Percentiles rank a stretch among this genome's conserved stretches.
Conservation (phyloP, 2,888 invertebrate species). For the Eupithecia dodoneata region DNA sequence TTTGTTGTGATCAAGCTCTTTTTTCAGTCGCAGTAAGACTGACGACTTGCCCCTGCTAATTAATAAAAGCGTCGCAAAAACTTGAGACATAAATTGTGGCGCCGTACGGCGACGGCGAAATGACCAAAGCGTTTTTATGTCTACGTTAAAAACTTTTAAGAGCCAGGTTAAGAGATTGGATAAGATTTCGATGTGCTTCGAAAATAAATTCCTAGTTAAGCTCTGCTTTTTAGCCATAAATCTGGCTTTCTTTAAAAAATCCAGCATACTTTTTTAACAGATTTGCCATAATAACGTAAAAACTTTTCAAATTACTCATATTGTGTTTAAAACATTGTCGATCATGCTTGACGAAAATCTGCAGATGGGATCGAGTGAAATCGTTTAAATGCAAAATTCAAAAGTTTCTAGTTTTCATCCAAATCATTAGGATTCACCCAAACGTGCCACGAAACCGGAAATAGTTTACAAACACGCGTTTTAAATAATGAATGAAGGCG, state of each 20-base stretch:
- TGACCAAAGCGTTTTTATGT: slow-evolving; percentile 37
- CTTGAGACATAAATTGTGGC: slow-evolving; percentile 52
- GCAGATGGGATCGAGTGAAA: not conserved
- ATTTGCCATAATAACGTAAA: not conserved
- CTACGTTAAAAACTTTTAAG: slow-evolving; percentile 27
- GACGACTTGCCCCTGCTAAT: slow-evolving; percentile 47
- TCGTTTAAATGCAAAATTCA: not conserved
- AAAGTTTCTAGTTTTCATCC: not conserved
- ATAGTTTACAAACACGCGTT: slow-evolving; percentile 21
- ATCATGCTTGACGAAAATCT: not conserved
- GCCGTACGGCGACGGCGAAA: slow-evolving; percentile 25
- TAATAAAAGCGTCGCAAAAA: slow-evolving; percentile 57
- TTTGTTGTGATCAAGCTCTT: slow-evolving; percentile 1
- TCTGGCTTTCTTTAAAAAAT: not conserved
- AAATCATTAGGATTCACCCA: slow-evolving; percentile 14
- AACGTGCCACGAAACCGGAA: slow-evolving; percentile 11
- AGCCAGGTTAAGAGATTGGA: not conserved
- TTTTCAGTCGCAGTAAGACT: slow-evolving; percentile 22
- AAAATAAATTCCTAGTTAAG: slow-evolving; percentile 3
- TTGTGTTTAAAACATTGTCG: not conserved
- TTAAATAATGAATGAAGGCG: slow-evolving; percentile 26
- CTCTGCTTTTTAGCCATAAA: not conserved
- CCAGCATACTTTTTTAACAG: not conserved
- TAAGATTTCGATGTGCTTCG: slow-evolving; percentile 4
- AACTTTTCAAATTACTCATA: not conserved